phyloP scores from a whole-genome alignment of 2,888 invertebrate genomes.

The Exephanes ischioxanthus region DNA sequence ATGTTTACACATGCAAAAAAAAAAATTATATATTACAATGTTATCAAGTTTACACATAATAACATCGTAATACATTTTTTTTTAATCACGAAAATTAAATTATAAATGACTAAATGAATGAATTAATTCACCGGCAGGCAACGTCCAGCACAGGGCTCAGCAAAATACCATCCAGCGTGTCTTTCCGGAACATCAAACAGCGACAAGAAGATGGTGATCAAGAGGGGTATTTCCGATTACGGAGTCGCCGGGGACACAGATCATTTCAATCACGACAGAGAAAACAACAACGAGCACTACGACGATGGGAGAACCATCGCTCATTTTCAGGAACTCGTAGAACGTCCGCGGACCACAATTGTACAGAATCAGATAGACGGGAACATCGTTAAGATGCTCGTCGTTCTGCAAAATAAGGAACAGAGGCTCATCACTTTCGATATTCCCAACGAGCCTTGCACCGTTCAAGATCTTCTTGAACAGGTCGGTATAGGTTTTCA shows the following conservation, averaged over 20 bases:
- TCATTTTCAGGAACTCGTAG: slow-evolving; percentile 80
- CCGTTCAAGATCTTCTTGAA: slow-evolving; percentile 92
- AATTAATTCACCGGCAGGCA: too few species aligned
- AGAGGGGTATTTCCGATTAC: slow-evolving; percentile 64
- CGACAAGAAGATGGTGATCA: slow-evolving; percentile 65
- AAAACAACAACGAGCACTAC: slow-evolving; percentile 61
- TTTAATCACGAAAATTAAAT: too few species aligned
- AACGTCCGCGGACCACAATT: slow-evolving; percentile 80
- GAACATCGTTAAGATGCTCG: slow-evolving; percentile 92
- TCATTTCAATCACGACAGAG: slow-evolving; percentile 62
- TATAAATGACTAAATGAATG: too few species aligned
- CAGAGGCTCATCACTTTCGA: slow-evolving; percentile 94
- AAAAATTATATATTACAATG: too few species aligned
- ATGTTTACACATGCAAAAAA: too few species aligned
- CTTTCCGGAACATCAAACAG: slow-evolving; percentile 29
- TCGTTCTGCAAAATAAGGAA: slow-evolving; percentile 92
- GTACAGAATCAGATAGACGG: slow-evolving; percentile 82
- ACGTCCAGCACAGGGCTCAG: background rate
- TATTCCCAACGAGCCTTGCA: slow-evolving; percentile 92
- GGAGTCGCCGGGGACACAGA: slow-evolving; percentile 66
- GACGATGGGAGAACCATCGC: slow-evolving; percentile 74
- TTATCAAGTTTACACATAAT: too few species aligned
- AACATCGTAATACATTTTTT: too few species aligned
- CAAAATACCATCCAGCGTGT: background rate
- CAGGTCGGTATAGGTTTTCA: slow-evolving; percentile 86